phyloP scores from a whole-genome alignment of 2,113 vertebrate genomes.

The Catharus minimus region DNA sequence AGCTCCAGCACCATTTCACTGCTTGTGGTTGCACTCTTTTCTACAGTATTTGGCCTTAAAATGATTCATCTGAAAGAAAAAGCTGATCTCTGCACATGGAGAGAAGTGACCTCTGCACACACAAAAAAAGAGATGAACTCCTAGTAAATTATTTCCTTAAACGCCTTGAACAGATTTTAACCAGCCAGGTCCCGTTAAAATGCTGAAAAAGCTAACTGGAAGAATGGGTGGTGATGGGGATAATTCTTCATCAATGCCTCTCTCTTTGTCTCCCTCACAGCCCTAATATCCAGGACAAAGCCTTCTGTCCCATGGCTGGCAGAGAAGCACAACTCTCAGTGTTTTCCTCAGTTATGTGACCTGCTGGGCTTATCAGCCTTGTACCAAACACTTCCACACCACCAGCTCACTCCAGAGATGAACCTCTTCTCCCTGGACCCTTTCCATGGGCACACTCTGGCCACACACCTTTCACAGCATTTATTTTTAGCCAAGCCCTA shows the following conservation, averaged over 20 bases:
- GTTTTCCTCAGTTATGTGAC: rapidly evolving
- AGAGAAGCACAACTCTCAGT: rapidly evolving
- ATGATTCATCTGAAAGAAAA: not conserved
- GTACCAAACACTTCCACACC: not conserved
- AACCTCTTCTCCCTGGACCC: not conserved
- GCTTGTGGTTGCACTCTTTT: not conserved
- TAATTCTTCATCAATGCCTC: rapidly evolving
- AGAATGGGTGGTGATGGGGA: not conserved
- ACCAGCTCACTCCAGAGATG: not conserved
- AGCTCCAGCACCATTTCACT: not conserved
- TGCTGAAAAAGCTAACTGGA: not conserved
- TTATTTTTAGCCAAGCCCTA: not conserved
- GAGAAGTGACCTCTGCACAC: not conserved
- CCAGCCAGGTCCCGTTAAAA: not conserved
- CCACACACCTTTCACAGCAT: rapidly evolving
- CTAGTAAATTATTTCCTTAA: not conserved
- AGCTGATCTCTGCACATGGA: not conserved
- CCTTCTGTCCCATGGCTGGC: rapidly evolving
- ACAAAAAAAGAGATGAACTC: not conserved
- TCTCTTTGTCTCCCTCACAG: too few relatives aligned
- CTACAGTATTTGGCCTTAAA: not conserved
- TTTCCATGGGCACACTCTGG: rapidly evolving
- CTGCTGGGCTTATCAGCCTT: not conserved
- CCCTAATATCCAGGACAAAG: rapidly evolving
- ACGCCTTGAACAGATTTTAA: not conserved